These are phyloP conservation scores for Motacilla alba DNA, from an alignment of 2,113 vertebrate genomes.

Conservation along the genomic window DNA sequence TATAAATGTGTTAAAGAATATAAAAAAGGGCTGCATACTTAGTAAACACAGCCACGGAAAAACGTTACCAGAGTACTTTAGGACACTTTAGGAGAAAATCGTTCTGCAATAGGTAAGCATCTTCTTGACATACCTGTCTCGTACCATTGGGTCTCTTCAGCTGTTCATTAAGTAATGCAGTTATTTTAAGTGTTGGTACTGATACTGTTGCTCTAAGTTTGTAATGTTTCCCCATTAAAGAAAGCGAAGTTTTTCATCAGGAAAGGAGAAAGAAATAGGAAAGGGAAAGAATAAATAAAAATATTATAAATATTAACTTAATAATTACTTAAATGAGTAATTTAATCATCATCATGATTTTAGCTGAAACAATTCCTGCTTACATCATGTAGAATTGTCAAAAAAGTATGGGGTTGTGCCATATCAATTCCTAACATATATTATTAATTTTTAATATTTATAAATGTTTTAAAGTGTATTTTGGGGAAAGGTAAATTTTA, in stretches of 20 bases:
- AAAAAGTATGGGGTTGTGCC: neutral
- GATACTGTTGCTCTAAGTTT: neutral
- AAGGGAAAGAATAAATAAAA: neutral
- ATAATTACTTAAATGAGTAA: neutral
- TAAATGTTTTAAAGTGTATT: neutral
- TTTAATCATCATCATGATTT: neutral
- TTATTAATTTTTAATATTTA: neutral
- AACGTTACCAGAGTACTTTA: neutral
- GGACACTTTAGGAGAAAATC: neutral
- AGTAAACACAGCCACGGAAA: neutral
- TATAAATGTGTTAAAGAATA: neutral
- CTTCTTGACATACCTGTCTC: neutral
- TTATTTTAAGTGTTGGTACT: neutral
- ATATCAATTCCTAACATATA: neutral
- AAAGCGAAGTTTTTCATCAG: neutral
- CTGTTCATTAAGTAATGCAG: neutral
- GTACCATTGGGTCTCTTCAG: neutral
- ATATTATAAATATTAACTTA: neutral
- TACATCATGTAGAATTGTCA: neutral
- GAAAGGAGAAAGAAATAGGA: neutral
- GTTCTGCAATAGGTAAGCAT: neutral
- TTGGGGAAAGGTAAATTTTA: neutral
- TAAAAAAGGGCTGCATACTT: neutral
- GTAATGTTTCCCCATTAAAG: neutral
- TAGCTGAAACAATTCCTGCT: neutral